Conservation (phyloP, 2,113 vertebrate genomes). For the Cryptomyrus ogoouensis region DNA sequence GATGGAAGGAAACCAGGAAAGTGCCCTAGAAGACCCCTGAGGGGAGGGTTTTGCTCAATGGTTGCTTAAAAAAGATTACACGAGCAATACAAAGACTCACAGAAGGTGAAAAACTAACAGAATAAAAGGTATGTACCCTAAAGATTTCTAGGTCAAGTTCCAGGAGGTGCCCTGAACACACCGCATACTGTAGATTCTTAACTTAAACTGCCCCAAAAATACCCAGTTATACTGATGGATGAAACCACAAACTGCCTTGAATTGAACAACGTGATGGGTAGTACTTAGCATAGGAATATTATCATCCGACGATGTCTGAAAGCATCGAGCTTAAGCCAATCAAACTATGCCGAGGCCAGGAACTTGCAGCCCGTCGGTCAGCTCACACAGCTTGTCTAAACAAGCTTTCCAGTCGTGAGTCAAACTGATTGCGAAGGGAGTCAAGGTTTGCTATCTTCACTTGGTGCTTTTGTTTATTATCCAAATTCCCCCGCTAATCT, state of each 20-base stretch:
- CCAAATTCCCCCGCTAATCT: slow-evolving; percentile 12
- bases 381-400: background rate
- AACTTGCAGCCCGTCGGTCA: background rate
- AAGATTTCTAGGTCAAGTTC: background rate
- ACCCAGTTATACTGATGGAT: background rate
- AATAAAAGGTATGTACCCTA: background rate
- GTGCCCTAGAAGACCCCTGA: background rate
- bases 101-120: background rate
- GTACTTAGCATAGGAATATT: background rate
- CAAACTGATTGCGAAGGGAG: background rate
- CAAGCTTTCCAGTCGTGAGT: background rate
- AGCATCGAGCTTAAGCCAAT: background rate
- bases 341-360: background rate
- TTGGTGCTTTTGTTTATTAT: background rate
- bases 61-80: background rate
- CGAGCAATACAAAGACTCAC: background rate
- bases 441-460: slow-evolving; percentile 2
- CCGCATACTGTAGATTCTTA: background rate
- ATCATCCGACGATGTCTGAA: background rate
- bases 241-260: background rate
- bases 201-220: background rate
- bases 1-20: background rate
- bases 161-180: background rate
- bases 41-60: background rate
- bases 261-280: background rate